Conservation (phyloP, 2,888 invertebrate genomes). For the Xestoiulus laeticollis region DNA sequence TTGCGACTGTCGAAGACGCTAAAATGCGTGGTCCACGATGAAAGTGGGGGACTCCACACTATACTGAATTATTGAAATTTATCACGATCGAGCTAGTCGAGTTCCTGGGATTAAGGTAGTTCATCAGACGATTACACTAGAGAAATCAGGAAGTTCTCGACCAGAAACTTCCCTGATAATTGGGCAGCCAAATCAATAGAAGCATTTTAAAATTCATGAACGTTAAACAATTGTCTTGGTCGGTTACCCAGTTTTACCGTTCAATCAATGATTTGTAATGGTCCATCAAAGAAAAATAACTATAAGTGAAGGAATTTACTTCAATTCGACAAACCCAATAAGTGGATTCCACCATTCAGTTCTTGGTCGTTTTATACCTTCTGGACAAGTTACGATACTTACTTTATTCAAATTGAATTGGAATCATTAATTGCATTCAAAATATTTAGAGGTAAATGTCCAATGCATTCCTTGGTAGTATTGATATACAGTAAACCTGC, state of each 20-base stretch:
- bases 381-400: too few relatives aligned
- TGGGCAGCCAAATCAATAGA: background rate
- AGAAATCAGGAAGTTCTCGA: background rate
- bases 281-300: background rate
- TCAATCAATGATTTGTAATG: background rate
- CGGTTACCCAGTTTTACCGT: background rate
- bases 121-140: slow-evolving; percentile 23
- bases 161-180: background rate
- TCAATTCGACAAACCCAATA: too few relatives aligned
- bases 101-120: background rate
- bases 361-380: too few relatives aligned
- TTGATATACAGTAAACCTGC: too few relatives aligned
- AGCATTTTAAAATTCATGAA: background rate
- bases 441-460: too few relatives aligned
- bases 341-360: too few relatives aligned
- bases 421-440: too few relatives aligned
- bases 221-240: background rate
- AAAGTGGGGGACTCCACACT: background rate
- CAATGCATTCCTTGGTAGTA: too few relatives aligned
- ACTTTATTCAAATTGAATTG: too few relatives aligned
- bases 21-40: background rate
- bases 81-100: background rate
- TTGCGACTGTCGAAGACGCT: background rate
- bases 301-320: too few relatives aligned
- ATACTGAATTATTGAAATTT: slow-evolving; percentile 22